phyloP scores from a whole-genome alignment of 2,113 vertebrate genomes.

The Camelus dromedarius region DNA sequence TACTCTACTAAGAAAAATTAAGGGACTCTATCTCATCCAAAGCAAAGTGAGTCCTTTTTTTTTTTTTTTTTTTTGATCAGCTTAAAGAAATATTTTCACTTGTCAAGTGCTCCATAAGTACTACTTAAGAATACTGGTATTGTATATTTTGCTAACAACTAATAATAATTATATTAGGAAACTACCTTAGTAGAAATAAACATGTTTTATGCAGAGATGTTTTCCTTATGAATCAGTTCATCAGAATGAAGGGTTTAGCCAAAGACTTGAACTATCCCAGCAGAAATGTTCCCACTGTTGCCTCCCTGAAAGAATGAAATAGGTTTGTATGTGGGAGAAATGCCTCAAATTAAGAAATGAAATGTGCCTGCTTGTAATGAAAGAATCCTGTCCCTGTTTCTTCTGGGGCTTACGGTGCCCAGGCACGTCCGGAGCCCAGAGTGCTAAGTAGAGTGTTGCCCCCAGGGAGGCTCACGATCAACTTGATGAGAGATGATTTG shows the following conservation, averaged over 20 bases:
- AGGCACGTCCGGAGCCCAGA: background rate
- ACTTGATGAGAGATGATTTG: conserved; percentile 60
- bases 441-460: conserved; percentile 27
- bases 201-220: background rate
- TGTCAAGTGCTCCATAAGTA: conserved; percentile 42
- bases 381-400: background rate
- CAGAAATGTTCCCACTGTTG: background rate
- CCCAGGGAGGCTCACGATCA: background rate
- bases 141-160: conserved; percentile 55
- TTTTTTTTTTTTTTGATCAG: conserved; percentile 48
- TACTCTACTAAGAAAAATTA: conserved; percentile 67
- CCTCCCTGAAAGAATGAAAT: conserved; percentile 17
- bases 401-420: background rate
- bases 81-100: conserved; percentile 56
- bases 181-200: background rate
- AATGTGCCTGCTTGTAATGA: background rate
- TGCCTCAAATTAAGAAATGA: background rate
- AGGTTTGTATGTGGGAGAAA: background rate
- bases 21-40: conserved; percentile 7
- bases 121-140: background rate
- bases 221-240: conserved; percentile 31
- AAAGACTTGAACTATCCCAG: conserved; percentile 10
- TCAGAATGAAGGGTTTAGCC: conserved; percentile 9
- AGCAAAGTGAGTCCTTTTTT: background rate
- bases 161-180: background rate